A percentile compares a stretch with the other conserved stretches of the same genome.
Evolutionary conservation across 2,797 vertebrate genomes (phyloP).

Genomic region (Galaxias olidus): DNA sequence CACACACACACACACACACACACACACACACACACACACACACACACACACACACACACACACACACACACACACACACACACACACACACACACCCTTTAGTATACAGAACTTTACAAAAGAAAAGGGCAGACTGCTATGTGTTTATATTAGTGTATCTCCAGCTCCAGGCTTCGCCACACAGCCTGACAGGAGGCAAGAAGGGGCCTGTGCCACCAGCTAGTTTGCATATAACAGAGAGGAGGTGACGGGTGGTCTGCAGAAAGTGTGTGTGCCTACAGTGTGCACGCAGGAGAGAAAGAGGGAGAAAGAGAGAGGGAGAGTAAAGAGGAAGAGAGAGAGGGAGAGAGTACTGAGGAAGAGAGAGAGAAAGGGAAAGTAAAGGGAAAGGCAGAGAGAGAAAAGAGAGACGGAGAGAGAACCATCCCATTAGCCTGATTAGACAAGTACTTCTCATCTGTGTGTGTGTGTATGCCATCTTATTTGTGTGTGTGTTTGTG

Average conservation of each 20-base stretch:
- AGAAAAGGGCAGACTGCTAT: too few relatives aligned
- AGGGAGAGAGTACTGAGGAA: constrained; percentile 6
- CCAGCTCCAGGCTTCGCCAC: background rate
- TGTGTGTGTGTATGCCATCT: too few relatives aligned
- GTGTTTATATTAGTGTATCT: too few relatives aligned
- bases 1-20: background rate
- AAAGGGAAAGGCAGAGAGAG: constrained; percentile 5
- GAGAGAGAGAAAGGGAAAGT: background rate
- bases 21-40: constrained; percentile 2
- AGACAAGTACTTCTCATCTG: too few relatives aligned
- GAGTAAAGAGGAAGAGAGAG: constrained; percentile 5
- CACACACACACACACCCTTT: background rate
- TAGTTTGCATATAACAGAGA: constrained; percentile 51
- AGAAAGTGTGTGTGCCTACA: background rate
- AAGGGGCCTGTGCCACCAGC: constrained; percentile 52
- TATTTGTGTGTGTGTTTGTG: too few relatives aligned
- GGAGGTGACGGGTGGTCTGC: too few relatives aligned
- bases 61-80: constrained; percentile 1
- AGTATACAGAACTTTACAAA: background rate
- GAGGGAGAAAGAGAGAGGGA: background rate
- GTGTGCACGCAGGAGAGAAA: background rate
- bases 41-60: constrained; percentile 5
- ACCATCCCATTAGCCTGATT: too few relatives aligned
- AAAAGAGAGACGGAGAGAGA: background rate
- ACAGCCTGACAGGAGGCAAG: constrained; percentile 40